phyloP scores from a whole-genome alignment of 2,888 invertebrate species.

The Drosophila neotestacea region DNA sequence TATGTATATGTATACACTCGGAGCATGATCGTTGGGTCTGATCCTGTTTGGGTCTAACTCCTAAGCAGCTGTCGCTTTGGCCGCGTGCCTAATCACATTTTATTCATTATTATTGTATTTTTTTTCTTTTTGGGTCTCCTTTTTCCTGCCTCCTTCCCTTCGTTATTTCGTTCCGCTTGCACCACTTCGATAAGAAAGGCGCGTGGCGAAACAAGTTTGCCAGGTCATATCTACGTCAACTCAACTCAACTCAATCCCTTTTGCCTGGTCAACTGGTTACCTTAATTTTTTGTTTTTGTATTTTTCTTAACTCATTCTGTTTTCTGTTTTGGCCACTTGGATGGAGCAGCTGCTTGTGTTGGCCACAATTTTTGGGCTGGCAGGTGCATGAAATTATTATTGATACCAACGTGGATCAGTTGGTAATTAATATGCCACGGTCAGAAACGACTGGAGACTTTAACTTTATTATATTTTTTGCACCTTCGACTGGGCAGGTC shows the following conservation, averaged over 20 bases:
- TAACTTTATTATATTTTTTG: constrained; percentile 65
- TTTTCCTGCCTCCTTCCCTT: background rate
- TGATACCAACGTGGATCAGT: constrained; percentile 41
- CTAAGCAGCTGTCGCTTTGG: constrained; percentile 60
- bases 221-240: background rate
- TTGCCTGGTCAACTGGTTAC: constrained; percentile 25
- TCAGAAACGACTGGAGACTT: constrained; percentile 7
- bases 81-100: constrained; percentile 69
- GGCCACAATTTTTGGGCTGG: constrained; percentile 64
- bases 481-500: constrained; percentile 60
- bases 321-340: constrained; percentile 10
- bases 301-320: constrained; percentile 12
- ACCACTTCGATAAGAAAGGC: constrained; percentile 46
- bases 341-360: constrained; percentile 50
- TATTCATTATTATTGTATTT: constrained; percentile 32
- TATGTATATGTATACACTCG: background rate
- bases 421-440: constrained; percentile 70
- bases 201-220: constrained; percentile 58
- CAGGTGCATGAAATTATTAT: constrained; percentile 69
- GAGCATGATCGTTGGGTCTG: constrained; percentile 25
- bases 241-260: constrained; percentile 11
- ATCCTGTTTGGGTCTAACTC: constrained; percentile 43
- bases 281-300: constrained; percentile 14
- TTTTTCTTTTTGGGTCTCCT: constrained; percentile 4
- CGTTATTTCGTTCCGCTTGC: constrained; percentile 22